Conservation (phyloP, 1,140 invertebrate genomes). For the Pygmarrhopalites habei region DNA sequence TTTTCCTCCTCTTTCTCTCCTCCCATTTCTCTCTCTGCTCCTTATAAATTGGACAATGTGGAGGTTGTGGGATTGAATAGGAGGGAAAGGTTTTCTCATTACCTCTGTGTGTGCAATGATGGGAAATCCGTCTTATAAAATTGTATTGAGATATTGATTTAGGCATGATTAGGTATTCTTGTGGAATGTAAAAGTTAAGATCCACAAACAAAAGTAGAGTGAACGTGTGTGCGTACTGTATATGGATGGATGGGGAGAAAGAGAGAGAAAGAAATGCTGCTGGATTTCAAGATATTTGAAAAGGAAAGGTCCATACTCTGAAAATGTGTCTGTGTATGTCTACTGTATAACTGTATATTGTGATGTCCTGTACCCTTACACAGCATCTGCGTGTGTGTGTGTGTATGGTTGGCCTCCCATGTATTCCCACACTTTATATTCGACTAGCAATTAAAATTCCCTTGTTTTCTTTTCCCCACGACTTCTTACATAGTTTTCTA, state of each 20-base stretch:
- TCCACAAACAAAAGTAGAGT: too few relatives aligned
- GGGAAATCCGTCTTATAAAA: too few relatives aligned
- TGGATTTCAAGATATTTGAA: too few relatives aligned
- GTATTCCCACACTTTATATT: conserved; percentile 21
- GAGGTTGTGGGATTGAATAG: too few relatives aligned
- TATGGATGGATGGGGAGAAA: neutral
- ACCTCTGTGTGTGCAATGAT: neutral
- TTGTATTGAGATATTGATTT: conserved; percentile 17
- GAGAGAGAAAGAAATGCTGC: neutral
- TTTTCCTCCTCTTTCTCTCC: too few relatives aligned
- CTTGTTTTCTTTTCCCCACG: conserved; percentile 37
- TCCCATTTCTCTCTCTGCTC: too few relatives aligned
- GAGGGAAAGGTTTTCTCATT: neutral
- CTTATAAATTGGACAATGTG: too few relatives aligned
- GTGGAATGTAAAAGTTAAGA: conserved; percentile 12
- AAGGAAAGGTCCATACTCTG: neutral
- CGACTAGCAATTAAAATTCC: conserved; percentile 37
- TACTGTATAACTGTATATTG: conserved; percentile 3
- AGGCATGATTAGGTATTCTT: conserved; percentile 15
- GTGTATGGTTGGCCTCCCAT: neutral
- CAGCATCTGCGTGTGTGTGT: too few relatives aligned
- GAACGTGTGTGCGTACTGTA: too few relatives aligned
- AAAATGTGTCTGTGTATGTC: neutral
- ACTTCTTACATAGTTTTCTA: conserved; percentile 35
- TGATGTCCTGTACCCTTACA: too few relatives aligned